Evolutionary conservation across 2,797 vertebrate species (phyloP).

Genomic region (Sarcoramphus papa): DNA sequence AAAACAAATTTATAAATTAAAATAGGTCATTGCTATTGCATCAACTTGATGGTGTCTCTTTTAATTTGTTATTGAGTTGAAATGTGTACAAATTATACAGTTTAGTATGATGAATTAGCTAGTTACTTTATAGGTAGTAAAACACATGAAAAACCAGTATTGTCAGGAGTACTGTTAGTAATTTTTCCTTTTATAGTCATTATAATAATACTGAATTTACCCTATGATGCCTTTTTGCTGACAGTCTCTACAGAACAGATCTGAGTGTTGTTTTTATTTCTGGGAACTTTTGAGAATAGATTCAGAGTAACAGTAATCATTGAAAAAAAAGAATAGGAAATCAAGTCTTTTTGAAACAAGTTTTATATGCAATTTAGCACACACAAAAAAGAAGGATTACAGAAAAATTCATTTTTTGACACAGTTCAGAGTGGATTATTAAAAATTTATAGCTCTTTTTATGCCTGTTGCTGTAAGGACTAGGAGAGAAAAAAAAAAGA

Average conservation of each 20-base stretch:
- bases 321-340: background rate
- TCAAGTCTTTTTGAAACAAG: background rate
- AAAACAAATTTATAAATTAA: background rate
- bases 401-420: background rate
- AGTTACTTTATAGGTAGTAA: background rate
- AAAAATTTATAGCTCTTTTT: background rate
- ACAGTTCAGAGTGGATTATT: background rate
- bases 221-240: background rate
- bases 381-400: background rate
- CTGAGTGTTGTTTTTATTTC: background rate
- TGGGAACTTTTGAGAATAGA: background rate
- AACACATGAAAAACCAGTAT: background rate
- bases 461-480: background rate
- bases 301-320: background rate
- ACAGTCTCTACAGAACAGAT: background rate
- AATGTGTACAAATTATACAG: background rate
- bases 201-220: background rate
- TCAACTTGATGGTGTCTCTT: background rate
- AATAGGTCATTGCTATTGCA: background rate
- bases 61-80: constrained; percentile 26
- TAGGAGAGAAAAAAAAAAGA: background rate
- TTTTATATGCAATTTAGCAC: background rate
- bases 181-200: constrained; percentile 9
- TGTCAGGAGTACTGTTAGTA: background rate
- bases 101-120: background rate